Conservation (phyloP, 2,888 invertebrate species). For the Apoda limacodes region DNA sequence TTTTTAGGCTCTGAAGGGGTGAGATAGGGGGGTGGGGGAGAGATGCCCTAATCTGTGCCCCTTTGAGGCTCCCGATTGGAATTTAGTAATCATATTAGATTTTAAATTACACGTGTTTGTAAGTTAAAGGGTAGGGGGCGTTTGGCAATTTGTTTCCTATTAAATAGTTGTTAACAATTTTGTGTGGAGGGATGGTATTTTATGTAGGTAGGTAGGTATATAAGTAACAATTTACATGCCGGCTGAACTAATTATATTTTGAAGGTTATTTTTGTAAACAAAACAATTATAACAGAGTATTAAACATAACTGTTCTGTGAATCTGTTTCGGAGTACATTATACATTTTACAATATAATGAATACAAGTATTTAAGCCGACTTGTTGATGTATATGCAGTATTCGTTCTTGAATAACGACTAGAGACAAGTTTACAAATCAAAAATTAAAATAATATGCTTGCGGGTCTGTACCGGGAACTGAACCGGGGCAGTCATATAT, state of each 20-base stretch:
- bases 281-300: too few relatives aligned
- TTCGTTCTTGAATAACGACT: too few relatives aligned
- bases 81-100: slow-evolving; percentile 69
- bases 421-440: too few relatives aligned
- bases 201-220: slow-evolving; percentile 19
- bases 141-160: slow-evolving; percentile 54
- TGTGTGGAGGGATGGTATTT: slow-evolving; percentile 10
- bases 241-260: slow-evolving; percentile 1
- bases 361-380: too few relatives aligned
- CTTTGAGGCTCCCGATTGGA: slow-evolving; percentile 65
- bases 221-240: slow-evolving; percentile 2
- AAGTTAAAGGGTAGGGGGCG: slow-evolving; percentile 44
- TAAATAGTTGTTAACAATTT: slow-evolving; percentile 39
- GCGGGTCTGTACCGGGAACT: too few relatives aligned
- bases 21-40: slow-evolving; percentile 29
- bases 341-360: too few relatives aligned
- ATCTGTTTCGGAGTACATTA: too few relatives aligned
- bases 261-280: too few relatives aligned
- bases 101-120: slow-evolving; percentile 65
- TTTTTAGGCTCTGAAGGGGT: slow-evolving; percentile 50
- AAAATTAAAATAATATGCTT: too few relatives aligned
- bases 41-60: slow-evolving; percentile 61
- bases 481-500: too few relatives aligned
- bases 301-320: slow-evolving; percentile 3
- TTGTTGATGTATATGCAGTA: too few relatives aligned